phyloP scores from a whole-genome alignment of 1,140 invertebrate species.

The Achatina immaculata region DNA sequence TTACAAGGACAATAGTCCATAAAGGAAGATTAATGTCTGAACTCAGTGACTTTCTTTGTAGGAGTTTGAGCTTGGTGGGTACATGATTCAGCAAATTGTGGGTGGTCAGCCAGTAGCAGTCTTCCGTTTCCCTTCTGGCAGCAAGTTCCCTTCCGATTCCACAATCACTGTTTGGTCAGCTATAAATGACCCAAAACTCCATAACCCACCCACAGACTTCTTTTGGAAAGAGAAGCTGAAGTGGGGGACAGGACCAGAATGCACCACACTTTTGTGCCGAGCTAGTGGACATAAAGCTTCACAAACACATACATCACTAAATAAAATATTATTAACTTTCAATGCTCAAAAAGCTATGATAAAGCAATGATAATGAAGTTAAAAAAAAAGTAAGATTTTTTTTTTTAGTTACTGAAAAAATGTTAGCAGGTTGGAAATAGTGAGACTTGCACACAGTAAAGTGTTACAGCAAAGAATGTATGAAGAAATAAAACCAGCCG shows the following conservation, averaged over 20 bases:
- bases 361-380: too few relatives aligned
- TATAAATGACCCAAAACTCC: constrained; percentile 60
- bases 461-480: too few relatives aligned
- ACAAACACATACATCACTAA: neutral
- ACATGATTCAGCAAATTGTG: constrained; percentile 69
- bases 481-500: too few relatives aligned
- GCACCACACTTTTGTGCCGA: constrained; percentile 69
- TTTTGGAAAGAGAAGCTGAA: constrained; percentile 70
- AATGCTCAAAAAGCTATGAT: too few relatives aligned
- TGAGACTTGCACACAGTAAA: too few relatives aligned
- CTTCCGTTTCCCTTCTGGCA: constrained; percentile 66
- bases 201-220: constrained; percentile 68
- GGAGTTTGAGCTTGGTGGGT: constrained; percentile 68
- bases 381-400: too few relatives aligned
- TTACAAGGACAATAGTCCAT: too few relatives aligned
- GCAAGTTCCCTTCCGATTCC: constrained; percentile 60
- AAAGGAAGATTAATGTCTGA: too few relatives aligned
- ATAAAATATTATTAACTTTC: too few relatives aligned
- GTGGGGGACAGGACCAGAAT: constrained; percentile 70
- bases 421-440: too few relatives aligned
- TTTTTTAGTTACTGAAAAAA: too few relatives aligned
- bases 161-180: constrained; percentile 69
- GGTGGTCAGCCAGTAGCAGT: constrained; percentile 69
- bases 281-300: constrained; percentile 67
- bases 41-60: too few relatives aligned